Base-by-base conservation (phyloP, 2,113 vertebrate genomes). In the Eira barbara region DNA sequence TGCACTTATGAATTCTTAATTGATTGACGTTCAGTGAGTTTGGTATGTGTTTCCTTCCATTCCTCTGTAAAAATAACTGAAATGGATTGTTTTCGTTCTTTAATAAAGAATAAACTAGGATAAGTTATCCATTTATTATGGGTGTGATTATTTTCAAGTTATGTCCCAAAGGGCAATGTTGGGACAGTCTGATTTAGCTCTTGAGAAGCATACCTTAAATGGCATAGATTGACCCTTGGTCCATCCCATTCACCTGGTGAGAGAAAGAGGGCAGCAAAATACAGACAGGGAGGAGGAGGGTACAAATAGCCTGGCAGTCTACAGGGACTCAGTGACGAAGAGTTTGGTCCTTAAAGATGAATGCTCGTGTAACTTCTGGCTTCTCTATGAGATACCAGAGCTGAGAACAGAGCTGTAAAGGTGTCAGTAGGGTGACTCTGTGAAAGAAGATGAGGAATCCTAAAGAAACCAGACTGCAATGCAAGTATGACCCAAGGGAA, bases 171-270 rank as follows among this genome's bases (percentile, higher is more conserved):
- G 12, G 20, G 3, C 2, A 82, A 92, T 55, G 12, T 27, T 87
- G 12, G 59, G 15, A 6, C 18, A 47, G 63, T 29, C 27, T 2
- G 3, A 94, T 25, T 90, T 63, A 63, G 23, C 27, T 80, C 23
- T 79, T 94, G 17, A 81, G 47, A 97, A 87, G 3, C 14, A 36
- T n/a, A 27, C 4, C 3, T 94, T 93, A n/a, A 91, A 61, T 65
- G 49, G 9, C 27, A 65, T 36, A 45, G 7, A 80, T 52, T 17
- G 0, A 1, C 2, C 4, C 7, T 39, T 42, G 4, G 1, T 55
- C 49, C 4, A 92, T 36, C 1, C 1, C 23, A 49, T 52, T 49
- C 8, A 61, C 31, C 36, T 80, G 17, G 3, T 55, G 18, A 93
- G 47, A 36, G 18, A 74, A 79, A 1, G 45, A 4, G 23, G 34